Evolutionary conservation across 2,797 vertebrate genomes (phyloP).

Genomic region (Acanthurus leucopareius): DNA sequence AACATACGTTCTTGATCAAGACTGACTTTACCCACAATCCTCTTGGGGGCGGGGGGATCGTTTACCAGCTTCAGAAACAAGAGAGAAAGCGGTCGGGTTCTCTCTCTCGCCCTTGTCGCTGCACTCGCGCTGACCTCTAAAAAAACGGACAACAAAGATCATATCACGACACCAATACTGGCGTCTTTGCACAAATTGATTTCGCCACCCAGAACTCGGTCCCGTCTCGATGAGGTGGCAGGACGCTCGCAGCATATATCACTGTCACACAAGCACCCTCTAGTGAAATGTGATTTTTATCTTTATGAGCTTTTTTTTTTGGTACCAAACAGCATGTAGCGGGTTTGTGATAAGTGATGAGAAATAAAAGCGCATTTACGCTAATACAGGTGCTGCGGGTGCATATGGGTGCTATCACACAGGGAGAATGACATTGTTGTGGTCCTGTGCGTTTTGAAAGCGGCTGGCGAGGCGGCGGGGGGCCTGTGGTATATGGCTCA

Average conservation of each 20-base stretch:
- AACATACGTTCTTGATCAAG: conserved; percentile 46
- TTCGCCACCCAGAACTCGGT: conserved; percentile 81
- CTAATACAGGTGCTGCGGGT: conserved; percentile 69
- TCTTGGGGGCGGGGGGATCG: conserved; percentile 53
- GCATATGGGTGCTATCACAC: conserved; percentile 73
- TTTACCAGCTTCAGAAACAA: conserved; percentile 53
- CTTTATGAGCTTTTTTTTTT: conserved; percentile 72
- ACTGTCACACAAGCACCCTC: conserved; percentile 82
- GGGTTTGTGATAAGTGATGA: conserved; percentile 73
- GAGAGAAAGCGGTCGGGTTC: conserved; percentile 66
- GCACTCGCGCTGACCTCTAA: conserved; percentile 78
- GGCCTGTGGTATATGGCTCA: conserved; percentile 65
- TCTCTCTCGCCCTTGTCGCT: conserved; percentile 70
- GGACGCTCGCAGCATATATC: conserved; percentile 78
- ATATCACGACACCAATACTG: conserved; percentile 80
- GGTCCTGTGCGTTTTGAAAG: conserved; percentile 53
- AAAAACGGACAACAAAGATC: conserved; percentile 81
- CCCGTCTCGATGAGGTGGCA: conserved; percentile 78
- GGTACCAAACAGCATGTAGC: conserved; percentile 60
- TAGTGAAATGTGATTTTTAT: conserved; percentile 86
- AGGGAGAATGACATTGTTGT: conserved; percentile 52
- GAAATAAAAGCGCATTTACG: conserved; percentile 66
- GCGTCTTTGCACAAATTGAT: conserved; percentile 83
- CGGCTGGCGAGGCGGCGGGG: conserved; percentile 57
- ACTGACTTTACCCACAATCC: conserved; percentile 73